phyloP scores from a whole-genome alignment of 2,113 vertebrate genomes.

The Orthonyx spaldingii region DNA sequence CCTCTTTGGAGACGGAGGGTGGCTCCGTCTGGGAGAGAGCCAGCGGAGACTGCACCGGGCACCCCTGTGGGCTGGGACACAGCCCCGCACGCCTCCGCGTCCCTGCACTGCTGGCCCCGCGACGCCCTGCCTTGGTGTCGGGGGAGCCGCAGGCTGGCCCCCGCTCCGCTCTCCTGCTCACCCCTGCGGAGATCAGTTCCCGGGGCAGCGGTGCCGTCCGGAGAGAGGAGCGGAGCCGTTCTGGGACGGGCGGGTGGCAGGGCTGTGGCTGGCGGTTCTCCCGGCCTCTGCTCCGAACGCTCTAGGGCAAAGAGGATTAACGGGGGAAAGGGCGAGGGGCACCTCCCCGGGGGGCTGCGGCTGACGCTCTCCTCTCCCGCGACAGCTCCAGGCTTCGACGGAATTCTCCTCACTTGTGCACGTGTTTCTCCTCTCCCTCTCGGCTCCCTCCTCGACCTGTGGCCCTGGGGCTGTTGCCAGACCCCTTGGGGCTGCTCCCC shows the following conservation, averaged over 20 bases:
- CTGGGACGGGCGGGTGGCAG: constrained; percentile 30
- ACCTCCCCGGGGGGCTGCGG: neutral
- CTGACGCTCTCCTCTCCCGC: neutral
- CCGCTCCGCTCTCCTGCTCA: constrained; percentile 50
- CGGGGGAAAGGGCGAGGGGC: neutral
- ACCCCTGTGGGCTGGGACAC: neutral
- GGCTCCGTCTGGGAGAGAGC: neutral
- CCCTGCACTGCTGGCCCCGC: constrained; percentile 29
- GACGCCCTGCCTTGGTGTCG: neutral
- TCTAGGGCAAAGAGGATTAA: constrained; percentile 61
- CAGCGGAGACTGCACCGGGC: neutral
- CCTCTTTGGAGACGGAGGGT: neutral
- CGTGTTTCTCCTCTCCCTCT: neutral
- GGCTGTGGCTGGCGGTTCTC: constrained; percentile 45
- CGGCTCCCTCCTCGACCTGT: fast-evolving
- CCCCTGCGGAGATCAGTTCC: constrained; percentile 38
- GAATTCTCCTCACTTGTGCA: neutral
- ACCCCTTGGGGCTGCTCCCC: neutral
- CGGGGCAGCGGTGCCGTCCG: neutral
- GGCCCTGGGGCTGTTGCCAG: neutral
- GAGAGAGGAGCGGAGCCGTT: constrained; percentile 44
- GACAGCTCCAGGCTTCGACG: neutral
- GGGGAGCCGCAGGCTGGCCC: neutral
- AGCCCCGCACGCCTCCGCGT: neutral
- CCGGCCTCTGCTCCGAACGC: constrained; percentile 45